Evolutionary conservation across 2,888 invertebrate species (phyloP).

Genomic region (Habrosyne pyritoides): DNA sequence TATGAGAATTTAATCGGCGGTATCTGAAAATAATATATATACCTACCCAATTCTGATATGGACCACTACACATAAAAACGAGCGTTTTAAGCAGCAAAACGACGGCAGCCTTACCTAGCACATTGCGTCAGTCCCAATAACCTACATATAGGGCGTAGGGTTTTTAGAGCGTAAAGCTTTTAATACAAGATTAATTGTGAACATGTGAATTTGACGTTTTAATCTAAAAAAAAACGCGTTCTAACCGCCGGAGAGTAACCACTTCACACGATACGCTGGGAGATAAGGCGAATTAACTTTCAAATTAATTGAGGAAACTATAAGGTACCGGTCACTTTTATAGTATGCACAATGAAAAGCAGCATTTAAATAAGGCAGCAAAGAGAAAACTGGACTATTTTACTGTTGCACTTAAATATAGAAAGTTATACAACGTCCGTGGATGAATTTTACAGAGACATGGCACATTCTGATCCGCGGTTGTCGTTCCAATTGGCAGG

Average conservation of each 20-base stretch:
- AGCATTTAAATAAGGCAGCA: not conserved
- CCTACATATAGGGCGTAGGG: conserved; percentile 59
- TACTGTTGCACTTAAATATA: not conserved
- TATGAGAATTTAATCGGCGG: no score
- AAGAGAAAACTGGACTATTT: not conserved
- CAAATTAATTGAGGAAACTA: not conserved
- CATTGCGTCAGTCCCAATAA: conserved; percentile 58
- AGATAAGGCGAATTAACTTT: not conserved
- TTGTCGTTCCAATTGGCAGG: no score
- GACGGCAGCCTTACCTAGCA: conserved; percentile 25
- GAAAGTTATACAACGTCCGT: not conserved
- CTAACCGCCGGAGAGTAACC: not conserved
- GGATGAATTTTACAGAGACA: not conserved
- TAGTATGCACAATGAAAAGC: not conserved
- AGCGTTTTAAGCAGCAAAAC: conserved; percentile 23
- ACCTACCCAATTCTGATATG: no score
- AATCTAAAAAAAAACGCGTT: conserved; percentile 6
- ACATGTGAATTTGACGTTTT: conserved; percentile 37
- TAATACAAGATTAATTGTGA: conserved; percentile 67
- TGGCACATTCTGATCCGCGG: no score
- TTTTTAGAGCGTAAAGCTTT: conserved; percentile 70
- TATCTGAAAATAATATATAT: no score
- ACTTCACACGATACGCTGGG: not conserved
- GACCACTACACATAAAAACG: not conserved
- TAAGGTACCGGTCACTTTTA: not conserved